Evolutionary conservation across 2,888 invertebrate species (phyloP), one percentile per base, ranked within the genome.

Genomic region (Encarsia formosa): DNA sequence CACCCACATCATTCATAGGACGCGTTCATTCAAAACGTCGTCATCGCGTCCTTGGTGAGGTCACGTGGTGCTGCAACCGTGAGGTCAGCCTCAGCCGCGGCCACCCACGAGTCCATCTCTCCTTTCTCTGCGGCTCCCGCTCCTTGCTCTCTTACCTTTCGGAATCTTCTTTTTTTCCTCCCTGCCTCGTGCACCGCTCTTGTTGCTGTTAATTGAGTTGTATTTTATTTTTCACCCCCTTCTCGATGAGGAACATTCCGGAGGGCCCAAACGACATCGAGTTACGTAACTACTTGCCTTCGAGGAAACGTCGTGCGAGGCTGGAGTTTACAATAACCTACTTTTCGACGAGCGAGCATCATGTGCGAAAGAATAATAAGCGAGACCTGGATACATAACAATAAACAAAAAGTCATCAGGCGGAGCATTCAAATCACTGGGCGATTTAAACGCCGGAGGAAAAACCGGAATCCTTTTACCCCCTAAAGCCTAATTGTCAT

Each of bases 41-140:
- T 50, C 34, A 29, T 29, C 39, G 38, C 67, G 71, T 69, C 71
- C 70, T 71, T 70, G 70, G 49, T 19, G 64, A 63, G 69, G 66
- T 68, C 70, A 69, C 69, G 67, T 69, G 68, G 62, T 61, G 55
- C 57, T 63, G 65, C 58, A 54, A 44, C 32, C 41, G 59, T 55
- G 32, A 11, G 13, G 44, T 47, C 22, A 52, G 52, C 59, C 59
- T 13, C 13, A 13, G 23, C 20, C 1, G 34, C 52, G 61, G 59
- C 61, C 63, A 63, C 64, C 64, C 61, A 64, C 64, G 64, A 63
- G 56, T 55, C 46, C 52, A 48, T 52, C 35, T 40, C 44, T 18
- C 49, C 40, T 51, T 44, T 43, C 46, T 44, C 19, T 23, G 35
- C n/a, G 19, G 19, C 35, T 38, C 40, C 38, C 24, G 26, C 41